These are phyloP conservation scores for Herpailurus yagouaroundi DNA, from an alignment of 2,113 vertebrate species.

Conservation along the genomic window DNA sequence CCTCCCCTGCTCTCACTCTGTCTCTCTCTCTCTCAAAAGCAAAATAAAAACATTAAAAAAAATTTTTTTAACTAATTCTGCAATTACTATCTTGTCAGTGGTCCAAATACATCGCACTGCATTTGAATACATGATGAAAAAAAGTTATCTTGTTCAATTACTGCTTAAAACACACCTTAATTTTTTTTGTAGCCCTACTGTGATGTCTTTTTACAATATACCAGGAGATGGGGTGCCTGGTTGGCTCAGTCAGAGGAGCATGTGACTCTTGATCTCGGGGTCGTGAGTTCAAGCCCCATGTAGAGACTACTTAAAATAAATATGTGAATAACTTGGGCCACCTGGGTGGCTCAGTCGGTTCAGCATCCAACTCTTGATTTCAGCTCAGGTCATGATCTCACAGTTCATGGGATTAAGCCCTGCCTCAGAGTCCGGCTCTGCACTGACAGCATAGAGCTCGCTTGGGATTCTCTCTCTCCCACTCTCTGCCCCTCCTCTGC, in stretches of 20 bases:
- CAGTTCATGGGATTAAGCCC: too few relatives aligned
- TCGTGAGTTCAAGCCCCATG: neutral
- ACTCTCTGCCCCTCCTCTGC: too few relatives aligned
- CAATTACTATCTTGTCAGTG: neutral
- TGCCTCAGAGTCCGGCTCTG: too few relatives aligned
- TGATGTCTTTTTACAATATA: neutral
- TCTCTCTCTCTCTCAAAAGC: too few relatives aligned
- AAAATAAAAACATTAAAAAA: too few relatives aligned
- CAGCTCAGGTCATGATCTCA: too few relatives aligned
- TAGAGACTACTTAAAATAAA: neutral
- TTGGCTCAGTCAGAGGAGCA: neutral
- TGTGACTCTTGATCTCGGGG: neutral
- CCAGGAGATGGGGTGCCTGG: neutral
- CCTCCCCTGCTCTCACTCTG: too few relatives aligned
- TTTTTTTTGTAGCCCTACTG: neutral
- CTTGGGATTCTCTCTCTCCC: too few relatives aligned
- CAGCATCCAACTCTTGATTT: too few relatives aligned
- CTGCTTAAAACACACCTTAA: neutral
- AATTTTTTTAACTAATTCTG: too few relatives aligned
- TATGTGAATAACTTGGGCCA: neutral
- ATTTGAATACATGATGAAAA: neutral
- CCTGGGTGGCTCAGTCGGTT: too few relatives aligned
- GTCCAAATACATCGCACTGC: neutral
- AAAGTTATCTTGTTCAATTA: constrained; percentile 36
- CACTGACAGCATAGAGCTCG: too few relatives aligned